Percentiles rank a stretch among this genome's conserved stretches.
Conservation (phyloP, 1,140 invertebrate species). For the Caerostris darwini region DNA sequence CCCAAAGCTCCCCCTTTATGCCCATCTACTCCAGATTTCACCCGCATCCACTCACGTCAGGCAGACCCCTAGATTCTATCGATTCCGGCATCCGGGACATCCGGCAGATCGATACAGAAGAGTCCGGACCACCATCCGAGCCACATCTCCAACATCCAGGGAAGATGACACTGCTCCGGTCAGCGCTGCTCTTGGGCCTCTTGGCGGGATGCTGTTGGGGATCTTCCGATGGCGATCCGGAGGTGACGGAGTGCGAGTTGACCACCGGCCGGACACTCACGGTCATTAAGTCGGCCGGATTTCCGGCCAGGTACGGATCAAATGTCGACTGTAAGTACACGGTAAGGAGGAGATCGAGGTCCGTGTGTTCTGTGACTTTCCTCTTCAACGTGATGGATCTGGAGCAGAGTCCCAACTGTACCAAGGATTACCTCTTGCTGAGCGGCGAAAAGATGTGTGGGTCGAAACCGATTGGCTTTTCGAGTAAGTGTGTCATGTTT, state of each 20-base stretch:
- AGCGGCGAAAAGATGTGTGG: conserved; percentile 78
- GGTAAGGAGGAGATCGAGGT: conserved; percentile 62
- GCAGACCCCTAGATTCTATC: conserved; percentile 74
- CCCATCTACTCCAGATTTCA: conserved; percentile 5
- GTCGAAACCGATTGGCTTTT: conserved; percentile 76
- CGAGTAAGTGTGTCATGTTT: conserved; percentile 57
- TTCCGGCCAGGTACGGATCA: conserved; percentile 75
- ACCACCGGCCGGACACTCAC: conserved; percentile 76
- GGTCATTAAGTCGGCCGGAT: conserved; percentile 76
- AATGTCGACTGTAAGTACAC: conserved; percentile 78
- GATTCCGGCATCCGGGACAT: conserved; percentile 25
- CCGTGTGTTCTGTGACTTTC: conserved; percentile 78
- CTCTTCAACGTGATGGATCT: conserved; percentile 79
- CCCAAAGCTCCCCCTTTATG: background rate
- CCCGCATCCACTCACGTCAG: conserved; percentile 2
- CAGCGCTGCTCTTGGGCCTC: background rate
- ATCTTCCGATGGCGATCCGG: background rate
- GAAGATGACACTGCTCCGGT: background rate
- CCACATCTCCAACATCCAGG: conserved; percentile 27
- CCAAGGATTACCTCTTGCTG: conserved; percentile 75
- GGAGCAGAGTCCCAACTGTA: conserved; percentile 74
- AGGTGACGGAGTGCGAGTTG: conserved; percentile 72
- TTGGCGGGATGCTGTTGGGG: conserved; percentile 1
- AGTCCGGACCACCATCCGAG: background rate
- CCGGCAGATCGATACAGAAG: conserved; percentile 4